phyloP scores from a whole-genome alignment of 2,113 vertebrate species.

The Rhabdornis inornatus region DNA sequence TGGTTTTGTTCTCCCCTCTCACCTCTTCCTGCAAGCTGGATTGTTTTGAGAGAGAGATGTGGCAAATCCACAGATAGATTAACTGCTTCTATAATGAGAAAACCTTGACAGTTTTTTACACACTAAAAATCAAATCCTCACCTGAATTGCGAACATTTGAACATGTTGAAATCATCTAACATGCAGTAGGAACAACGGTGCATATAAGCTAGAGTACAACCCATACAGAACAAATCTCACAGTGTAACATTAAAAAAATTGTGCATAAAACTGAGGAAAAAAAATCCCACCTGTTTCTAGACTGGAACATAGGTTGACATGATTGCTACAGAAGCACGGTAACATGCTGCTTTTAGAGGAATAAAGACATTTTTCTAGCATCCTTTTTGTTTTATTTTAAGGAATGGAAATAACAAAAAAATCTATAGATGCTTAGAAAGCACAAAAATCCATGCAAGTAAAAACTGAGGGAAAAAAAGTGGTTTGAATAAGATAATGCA shows the following conservation, averaged over 20 bases:
- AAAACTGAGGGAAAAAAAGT: background rate
- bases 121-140: background rate
- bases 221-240: background rate
- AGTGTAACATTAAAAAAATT: rapidly evolving
- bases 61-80: rapidly evolving
- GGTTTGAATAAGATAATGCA: background rate
- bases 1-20: background rate
- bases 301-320: background rate
- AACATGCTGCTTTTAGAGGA: background rate
- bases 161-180: background rate
- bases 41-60: no score
- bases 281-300: rapidly evolving
- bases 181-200: background rate
- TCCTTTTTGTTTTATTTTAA: background rate
- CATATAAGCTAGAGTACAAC: background rate
- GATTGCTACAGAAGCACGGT: background rate
- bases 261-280: background rate
- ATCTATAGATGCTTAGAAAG: background rate
- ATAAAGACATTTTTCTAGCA: background rate
- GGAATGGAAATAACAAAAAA: background rate
- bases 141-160: background rate
- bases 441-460: background rate
- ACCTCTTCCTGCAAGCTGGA: background rate
- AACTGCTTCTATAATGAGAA: background rate
- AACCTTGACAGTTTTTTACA: background rate